Evolutionary conservation across 2,888 invertebrate species (phyloP).

Genomic region (Acholoe squamosa): DNA sequence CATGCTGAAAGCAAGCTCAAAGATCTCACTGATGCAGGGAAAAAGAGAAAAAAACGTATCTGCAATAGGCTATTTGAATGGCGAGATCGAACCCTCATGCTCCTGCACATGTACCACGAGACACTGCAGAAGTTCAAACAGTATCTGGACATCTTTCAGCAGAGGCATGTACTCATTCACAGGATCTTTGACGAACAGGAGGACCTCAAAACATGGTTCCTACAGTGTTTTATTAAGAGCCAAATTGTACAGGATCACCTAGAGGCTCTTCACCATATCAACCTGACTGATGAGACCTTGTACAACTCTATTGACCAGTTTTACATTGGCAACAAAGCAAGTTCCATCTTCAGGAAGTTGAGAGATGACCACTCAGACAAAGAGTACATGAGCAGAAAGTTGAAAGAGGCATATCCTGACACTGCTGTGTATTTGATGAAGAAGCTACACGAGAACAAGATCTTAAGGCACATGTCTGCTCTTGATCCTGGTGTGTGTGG

Average conservation of each 20-base stretch:
- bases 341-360: too few relatives aligned
- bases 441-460: not conserved
- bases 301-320: too few relatives aligned
- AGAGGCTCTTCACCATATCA: too few relatives aligned
- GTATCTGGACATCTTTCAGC: not conserved
- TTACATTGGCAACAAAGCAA: too few relatives aligned
- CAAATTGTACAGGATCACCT: too few relatives aligned
- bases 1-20: not conserved
- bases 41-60: too few relatives aligned
- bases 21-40: not conserved
- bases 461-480: not conserved
- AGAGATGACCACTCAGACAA: too few relatives aligned
- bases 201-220: not conserved
- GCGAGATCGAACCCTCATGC: not conserved
- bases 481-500: not conserved
- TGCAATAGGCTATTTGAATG: too few relatives aligned
- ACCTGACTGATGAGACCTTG: too few relatives aligned
- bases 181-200: not conserved
- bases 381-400: too few relatives aligned
- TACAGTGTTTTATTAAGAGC: too few relatives aligned
- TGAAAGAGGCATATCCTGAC: too few relatives aligned
- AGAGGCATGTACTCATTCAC: not conserved
- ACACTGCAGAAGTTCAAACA: not conserved
- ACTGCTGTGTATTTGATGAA: conserved; percentile 10
- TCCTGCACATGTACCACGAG: not conserved